Percentiles rank a stretch among this genome's conserved stretches.
These are phyloP conservation scores for Acromyrmex charruanus DNA, from an alignment of 1,140 invertebrate species.

Conservation along the genomic window DNA sequence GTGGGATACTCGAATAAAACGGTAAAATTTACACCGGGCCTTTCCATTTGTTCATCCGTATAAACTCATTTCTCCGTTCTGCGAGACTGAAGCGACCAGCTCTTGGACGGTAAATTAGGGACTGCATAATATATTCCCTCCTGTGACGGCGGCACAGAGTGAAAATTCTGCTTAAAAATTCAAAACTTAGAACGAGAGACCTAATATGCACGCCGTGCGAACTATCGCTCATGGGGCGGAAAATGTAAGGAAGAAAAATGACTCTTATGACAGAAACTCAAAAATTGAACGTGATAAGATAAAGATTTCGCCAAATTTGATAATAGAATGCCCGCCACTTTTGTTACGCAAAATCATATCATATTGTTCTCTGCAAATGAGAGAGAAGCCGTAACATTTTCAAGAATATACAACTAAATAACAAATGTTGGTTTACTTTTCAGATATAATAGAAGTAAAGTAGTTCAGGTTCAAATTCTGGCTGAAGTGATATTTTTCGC, in stretches of 20 bases:
- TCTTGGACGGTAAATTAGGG: constrained; percentile 60
- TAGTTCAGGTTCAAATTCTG: too few relatives aligned
- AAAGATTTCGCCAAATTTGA: constrained; percentile 53
- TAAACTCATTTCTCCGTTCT: constrained; percentile 43
- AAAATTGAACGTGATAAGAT: constrained; percentile 67
- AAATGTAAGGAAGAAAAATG: constrained; percentile 57
- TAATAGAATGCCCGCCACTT: constrained; percentile 49
- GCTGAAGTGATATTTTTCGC: too few relatives aligned
- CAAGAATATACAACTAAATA: background rate
- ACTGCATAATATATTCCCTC: constrained; percentile 64
- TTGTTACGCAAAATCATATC: constrained; percentile 22
- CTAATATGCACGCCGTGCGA: constrained; percentile 62
- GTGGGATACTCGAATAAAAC: constrained; percentile 13
- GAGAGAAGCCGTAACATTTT: background rate
- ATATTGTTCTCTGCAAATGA: constrained; percentile 15
- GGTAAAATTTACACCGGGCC: constrained; percentile 15
- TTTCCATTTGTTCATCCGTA: constrained; percentile 56
- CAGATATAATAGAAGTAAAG: background rate
- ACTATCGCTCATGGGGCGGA: constrained; percentile 56
- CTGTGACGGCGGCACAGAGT: constrained; percentile 55
- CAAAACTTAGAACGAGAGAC: constrained; percentile 65
- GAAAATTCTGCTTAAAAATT: constrained; percentile 69
- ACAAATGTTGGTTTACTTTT: background rate
- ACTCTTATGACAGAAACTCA: constrained; percentile 62
- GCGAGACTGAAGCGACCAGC: constrained; percentile 50